Evolutionary conservation across 2,888 invertebrate species (phyloP).

Genomic region (Agonum fuliginosum): DNA sequence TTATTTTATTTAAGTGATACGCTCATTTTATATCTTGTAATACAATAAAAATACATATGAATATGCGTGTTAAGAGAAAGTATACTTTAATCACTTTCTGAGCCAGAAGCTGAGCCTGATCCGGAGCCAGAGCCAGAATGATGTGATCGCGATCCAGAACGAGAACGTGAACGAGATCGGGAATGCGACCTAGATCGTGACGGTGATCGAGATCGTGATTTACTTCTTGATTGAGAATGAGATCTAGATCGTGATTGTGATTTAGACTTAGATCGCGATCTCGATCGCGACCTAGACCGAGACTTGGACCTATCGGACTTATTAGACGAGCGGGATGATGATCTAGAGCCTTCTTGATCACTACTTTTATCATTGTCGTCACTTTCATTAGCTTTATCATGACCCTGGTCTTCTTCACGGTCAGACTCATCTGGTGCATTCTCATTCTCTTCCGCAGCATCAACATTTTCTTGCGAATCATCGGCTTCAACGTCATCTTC

Average conservation of each 20-base stretch:
- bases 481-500: conserved; percentile 80
- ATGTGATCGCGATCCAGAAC: conserved; percentile 69
- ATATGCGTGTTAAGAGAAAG: no score
- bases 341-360: conserved; percentile 68
- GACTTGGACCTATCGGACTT: conserved; percentile 71
- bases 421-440: conserved; percentile 73
- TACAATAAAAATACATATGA: background rate
- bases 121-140: conserved; percentile 71
- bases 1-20: no score
- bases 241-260: conserved; percentile 68
- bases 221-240: conserved; percentile 66
- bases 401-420: conserved; percentile 69
- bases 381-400: conserved; percentile 64
- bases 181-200: conserved; percentile 63
- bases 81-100: conserved; percentile 53
- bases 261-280: conserved; percentile 66
- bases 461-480: conserved; percentile 79
- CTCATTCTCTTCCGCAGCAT: conserved; percentile 73
- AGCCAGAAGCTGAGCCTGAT: conserved; percentile 63
- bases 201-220: conserved; percentile 65
- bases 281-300: conserved; percentile 68
- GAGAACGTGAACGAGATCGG: conserved; percentile 69
- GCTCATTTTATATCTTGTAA: background rate
- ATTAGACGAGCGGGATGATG: conserved; percentile 67
- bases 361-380: conserved; percentile 66